Conservation (phyloP, 2,888 invertebrate species). For the Strigamia crassipes region DNA sequence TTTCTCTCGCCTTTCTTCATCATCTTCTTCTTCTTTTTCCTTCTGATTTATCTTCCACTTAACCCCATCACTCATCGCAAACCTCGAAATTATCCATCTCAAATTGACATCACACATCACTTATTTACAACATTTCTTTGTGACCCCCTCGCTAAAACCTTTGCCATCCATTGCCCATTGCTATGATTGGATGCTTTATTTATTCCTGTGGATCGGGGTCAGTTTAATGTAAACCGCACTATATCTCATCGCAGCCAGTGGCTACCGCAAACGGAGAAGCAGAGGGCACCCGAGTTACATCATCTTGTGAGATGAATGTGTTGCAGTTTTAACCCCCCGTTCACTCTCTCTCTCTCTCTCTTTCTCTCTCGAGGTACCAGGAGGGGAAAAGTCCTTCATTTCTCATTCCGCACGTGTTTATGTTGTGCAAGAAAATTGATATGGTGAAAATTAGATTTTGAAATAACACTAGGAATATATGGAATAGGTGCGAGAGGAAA, state of each 20-base stretch:
- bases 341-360: background rate
- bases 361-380: background rate
- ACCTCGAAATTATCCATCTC: background rate
- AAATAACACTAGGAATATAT: background rate
- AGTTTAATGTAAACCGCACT: slow-evolving; percentile 26
- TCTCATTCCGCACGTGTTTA: slow-evolving; percentile 27
- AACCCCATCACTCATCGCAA: slow-evolving; percentile 19
- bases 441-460: background rate
- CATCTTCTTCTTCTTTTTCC: background rate
- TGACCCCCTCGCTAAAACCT: background rate
- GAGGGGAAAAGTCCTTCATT: slow-evolving; percentile 2
- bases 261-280: slow-evolving; percentile 20
- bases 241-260: slow-evolving; percentile 35
- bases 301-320: slow-evolving; percentile 19
- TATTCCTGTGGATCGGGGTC: slow-evolving; percentile 40
- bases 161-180: background rate
- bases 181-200: slow-evolving; percentile 36
- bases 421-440: background rate
- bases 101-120: background rate
- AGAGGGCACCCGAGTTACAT: slow-evolving; percentile 38
- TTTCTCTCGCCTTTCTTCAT: background rate
- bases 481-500: background rate
- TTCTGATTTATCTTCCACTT: background rate
- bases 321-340: background rate
- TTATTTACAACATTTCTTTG: background rate